Evolutionary conservation across 2,113 vertebrate species (phyloP).

Genomic region (Mustela lutreola): DNA sequence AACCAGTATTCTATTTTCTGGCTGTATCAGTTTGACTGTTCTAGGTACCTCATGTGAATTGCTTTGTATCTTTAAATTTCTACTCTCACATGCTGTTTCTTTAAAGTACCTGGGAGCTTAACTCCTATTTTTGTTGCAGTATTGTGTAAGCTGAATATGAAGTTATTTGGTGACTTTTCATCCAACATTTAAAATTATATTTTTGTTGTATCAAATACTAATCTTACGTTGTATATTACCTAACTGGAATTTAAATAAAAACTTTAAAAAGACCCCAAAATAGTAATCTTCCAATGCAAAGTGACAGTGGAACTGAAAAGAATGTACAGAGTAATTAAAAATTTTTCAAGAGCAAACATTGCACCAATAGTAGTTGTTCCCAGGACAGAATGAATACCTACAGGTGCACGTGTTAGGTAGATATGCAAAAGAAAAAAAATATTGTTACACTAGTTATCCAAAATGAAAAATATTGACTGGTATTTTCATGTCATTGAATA

Average conservation of each 20-base stretch:
- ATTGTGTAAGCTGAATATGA: background rate
- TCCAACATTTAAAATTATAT: background rate
- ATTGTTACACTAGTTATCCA: background rate
- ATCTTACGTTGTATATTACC: background rate
- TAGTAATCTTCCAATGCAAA: conserved; percentile 36
- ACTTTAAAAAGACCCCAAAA: background rate
- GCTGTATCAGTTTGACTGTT: background rate
- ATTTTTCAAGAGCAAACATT: background rate
- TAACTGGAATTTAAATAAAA: background rate
- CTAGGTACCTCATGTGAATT: background rate
- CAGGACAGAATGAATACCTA: background rate
- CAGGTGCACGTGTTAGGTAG: background rate
- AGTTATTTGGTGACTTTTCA: background rate
- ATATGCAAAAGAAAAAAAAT: background rate
- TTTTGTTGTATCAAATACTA: background rate
- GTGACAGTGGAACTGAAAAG: background rate
- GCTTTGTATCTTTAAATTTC: background rate
- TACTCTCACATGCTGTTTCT: background rate
- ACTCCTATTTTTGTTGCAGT: background rate
- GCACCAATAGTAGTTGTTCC: background rate
- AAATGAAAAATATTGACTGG: background rate
- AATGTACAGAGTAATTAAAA: conserved; percentile 55
- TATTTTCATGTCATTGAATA: background rate
- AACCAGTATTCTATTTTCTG: background rate
- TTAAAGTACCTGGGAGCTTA: background rate